Evolutionary conservation across 1,140 invertebrate genomes (phyloP).

Genomic region (Lamellibrachia luymesi): DNA sequence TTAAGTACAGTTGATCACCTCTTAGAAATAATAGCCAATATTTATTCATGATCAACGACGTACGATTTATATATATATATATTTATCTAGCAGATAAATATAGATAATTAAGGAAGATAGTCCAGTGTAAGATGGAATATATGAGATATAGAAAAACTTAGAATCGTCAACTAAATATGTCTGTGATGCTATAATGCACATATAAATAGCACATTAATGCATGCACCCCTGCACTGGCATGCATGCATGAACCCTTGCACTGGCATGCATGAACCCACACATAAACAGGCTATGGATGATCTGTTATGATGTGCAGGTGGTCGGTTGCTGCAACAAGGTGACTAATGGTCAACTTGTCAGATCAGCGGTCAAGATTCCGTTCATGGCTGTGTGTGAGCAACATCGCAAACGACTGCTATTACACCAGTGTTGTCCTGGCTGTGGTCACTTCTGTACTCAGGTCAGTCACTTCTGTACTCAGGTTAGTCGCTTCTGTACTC

Average conservation of each 20-base stretch:
- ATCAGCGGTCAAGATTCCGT: slow-evolving; percentile 77
- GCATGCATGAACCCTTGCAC: neutral
- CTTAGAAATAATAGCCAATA: too few species aligned
- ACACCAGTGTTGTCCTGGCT: slow-evolving; percentile 88
- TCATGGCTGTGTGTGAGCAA: slow-evolving; percentile 77
- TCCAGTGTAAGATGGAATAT: too few species aligned
- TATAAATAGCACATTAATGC: neutral
- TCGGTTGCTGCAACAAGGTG: slow-evolving; percentile 78
- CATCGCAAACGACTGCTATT: slow-evolving; percentile 73
- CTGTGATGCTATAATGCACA: neutral
- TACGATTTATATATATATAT: too few species aligned
- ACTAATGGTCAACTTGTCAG: slow-evolving; percentile 66
- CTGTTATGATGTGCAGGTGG: slow-evolving; percentile 51
- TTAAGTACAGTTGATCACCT: too few species aligned
- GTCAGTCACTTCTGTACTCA: slow-evolving; percentile 55
- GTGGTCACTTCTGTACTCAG: slow-evolving; percentile 88
- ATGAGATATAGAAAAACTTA: neutral
- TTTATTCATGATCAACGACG: too few species aligned
- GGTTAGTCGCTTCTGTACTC: neutral
- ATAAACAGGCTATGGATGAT: neutral
- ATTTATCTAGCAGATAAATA: too few species aligned
- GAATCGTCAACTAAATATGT: neutral
- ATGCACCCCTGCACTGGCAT: neutral
- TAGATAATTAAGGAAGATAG: too few species aligned
- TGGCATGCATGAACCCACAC: neutral